Evolutionary conservation across 2,888 invertebrate species (phyloP), one percentile per base, ranked within the genome.

Genomic region (Cetonia aurata): DNA sequence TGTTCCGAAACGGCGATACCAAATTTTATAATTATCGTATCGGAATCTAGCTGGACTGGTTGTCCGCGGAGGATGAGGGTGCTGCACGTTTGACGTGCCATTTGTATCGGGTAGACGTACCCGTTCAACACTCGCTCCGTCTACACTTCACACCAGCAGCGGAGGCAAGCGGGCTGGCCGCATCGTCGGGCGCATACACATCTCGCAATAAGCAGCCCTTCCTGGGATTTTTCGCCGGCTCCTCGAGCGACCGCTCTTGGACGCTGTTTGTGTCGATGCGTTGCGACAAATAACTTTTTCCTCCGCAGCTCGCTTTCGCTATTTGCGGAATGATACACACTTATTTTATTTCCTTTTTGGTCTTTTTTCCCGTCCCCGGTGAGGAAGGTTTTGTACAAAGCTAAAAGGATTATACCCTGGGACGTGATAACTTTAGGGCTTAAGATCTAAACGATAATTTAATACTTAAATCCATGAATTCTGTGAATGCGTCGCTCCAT

Each of bases 31-130:
- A 83, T 82, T 82, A 82, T 82, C 82, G 79, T 77, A 79, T 80
- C 78, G 82, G 82, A 83, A 83, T 83, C 82, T 82, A 80, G 82
- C 81, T 75, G 81, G 80, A 82, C 82, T 80, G 81, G 82, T 82
- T 80, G 79, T 59, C 79, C 79, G 80, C 76, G 73, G 66, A 50
- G 71, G 74, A 74, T 73, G 74, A 78, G 80, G 80, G 80, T 80
- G 81, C 80, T 78, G 79, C 78, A 77, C 74, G 76, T 71, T 73
- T 79, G 81, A 82, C 81, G 80, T 80, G 79, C 80, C 81, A 80
- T 82, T 81, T 79, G 80, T 81, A 80, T 80, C 76, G 73, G 70
- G 75, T 75, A 71, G 77, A 71, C 75, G 75, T 76, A 75, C 74
- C 78, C 70, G 75, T 75, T 75, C 77, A 71, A 74, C 74, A 75